Conservation (phyloP, 2,888 invertebrate genomes). For the Tethea ocularis region DNA sequence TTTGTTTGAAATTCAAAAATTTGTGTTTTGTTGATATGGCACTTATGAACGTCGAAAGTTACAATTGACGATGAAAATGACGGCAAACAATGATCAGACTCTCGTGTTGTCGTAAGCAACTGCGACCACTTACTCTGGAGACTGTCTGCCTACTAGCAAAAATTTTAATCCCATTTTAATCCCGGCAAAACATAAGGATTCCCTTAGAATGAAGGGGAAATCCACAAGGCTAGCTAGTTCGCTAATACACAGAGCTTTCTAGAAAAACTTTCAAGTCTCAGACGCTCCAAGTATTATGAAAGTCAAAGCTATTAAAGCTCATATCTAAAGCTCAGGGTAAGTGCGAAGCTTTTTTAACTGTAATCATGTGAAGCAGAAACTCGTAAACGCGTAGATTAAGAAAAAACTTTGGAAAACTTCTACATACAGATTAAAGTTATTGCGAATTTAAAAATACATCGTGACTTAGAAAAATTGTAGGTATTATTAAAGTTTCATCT, state of each 20-base stretch:
- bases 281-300: slow-evolving; percentile 15
- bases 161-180: too few relatives aligned
- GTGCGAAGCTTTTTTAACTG: slow-evolving; percentile 40
- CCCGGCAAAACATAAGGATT: not conserved
- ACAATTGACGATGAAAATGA: too few relatives aligned
- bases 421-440: not conserved
- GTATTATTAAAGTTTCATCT: not conserved
- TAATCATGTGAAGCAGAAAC: slow-evolving; percentile 37
- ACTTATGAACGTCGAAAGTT: too few relatives aligned
- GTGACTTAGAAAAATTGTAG: not conserved
- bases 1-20: too few relatives aligned
- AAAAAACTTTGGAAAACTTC: not conserved
- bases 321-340: slow-evolving; percentile 26
- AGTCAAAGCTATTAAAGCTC: slow-evolving; percentile 44
- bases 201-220: not conserved
- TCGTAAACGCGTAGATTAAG: slow-evolving; percentile 10
- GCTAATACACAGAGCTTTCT: not conserved
- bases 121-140: too few relatives aligned
- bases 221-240: not conserved
- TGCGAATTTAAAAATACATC: not conserved
- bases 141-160: too few relatives aligned
- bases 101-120: too few relatives aligned
- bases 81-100: too few relatives aligned
- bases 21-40: too few relatives aligned
- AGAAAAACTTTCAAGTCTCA: slow-evolving; percentile 9